Conservation (phyloP, 2,113 vertebrate genomes). For the Copsychus sechellarum region DNA sequence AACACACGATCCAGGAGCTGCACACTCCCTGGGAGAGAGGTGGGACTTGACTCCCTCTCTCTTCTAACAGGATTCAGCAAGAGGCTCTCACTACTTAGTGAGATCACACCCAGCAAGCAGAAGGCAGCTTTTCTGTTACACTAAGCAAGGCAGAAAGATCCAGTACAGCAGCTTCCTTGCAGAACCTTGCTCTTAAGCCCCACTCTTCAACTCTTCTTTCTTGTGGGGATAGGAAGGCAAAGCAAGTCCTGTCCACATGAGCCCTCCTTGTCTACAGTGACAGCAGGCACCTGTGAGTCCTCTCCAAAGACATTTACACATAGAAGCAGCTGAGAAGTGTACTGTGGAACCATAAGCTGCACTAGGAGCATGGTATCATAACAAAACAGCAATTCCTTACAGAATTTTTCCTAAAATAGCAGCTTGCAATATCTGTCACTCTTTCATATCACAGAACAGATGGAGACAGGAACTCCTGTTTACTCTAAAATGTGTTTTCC, state of each 20-base stretch:
- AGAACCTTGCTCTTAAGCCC: background rate
- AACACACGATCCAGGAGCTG: fast-evolving
- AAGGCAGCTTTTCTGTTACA: background rate
- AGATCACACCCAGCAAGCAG: background rate
- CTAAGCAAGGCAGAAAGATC: background rate
- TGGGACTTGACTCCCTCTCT: background rate
- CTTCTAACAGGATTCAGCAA: background rate
- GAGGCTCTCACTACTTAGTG: background rate
- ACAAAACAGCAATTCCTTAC: background rate
- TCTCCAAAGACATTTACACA: background rate
- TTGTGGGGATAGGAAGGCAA: background rate
- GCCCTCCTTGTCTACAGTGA: background rate
- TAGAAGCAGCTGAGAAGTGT: background rate
- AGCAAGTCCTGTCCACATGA: fast-evolving
- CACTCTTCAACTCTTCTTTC: background rate
- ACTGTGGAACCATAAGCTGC: background rate
- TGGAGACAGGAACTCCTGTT: background rate
- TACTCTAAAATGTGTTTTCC: background rate
- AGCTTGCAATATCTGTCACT: background rate
- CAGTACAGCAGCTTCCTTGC: background rate
- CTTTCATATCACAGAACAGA: background rate
- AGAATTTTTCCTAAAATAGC: background rate
- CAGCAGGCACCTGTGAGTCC: background rate
- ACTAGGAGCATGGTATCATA: background rate
- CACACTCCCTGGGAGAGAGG: background rate